Evolutionary conservation across 2,113 vertebrate genomes (phyloP).

Genomic region (Hippocampus comes): DNA sequence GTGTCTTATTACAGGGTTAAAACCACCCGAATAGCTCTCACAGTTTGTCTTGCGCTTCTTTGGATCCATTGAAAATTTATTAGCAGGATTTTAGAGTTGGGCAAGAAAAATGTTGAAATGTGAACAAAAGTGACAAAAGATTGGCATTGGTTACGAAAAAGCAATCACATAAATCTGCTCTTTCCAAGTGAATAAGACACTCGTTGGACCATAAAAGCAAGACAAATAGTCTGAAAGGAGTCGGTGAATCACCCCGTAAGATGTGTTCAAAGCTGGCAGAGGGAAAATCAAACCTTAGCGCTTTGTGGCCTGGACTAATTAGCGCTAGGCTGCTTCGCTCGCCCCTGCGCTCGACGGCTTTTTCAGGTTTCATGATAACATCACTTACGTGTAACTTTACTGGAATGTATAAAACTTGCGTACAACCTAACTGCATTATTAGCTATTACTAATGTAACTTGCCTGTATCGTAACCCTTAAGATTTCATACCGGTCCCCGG

Average conservation of each 20-base stretch:
- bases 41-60: background rate
- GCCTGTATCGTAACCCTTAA: no score
- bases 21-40: background rate
- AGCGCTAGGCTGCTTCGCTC: slow-evolving; percentile 61
- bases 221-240: background rate
- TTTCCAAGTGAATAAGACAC: slow-evolving; percentile 1
- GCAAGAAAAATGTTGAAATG: background rate
- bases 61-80: background rate
- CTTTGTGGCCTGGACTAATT: slow-evolving; percentile 21
- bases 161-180: background rate
- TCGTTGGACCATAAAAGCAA: background rate
- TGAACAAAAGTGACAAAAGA: background rate
- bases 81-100: background rate
- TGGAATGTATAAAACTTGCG: no score
- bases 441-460: no score
- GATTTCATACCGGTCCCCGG: slow-evolving; percentile 46
- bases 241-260: background rate
- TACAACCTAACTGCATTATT: no score
- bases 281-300: background rate
- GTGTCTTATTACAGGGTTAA: background rate
- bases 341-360: slow-evolving; percentile 77
- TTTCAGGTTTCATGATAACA: slow-evolving; percentile 74
- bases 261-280: background rate
- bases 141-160: background rate
- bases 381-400: no score